Evolutionary conservation across 1,140 invertebrate genomes (phyloP), one percentile per base, ranked within the genome.

Genomic region (Metaphire vulgaris): DNA sequence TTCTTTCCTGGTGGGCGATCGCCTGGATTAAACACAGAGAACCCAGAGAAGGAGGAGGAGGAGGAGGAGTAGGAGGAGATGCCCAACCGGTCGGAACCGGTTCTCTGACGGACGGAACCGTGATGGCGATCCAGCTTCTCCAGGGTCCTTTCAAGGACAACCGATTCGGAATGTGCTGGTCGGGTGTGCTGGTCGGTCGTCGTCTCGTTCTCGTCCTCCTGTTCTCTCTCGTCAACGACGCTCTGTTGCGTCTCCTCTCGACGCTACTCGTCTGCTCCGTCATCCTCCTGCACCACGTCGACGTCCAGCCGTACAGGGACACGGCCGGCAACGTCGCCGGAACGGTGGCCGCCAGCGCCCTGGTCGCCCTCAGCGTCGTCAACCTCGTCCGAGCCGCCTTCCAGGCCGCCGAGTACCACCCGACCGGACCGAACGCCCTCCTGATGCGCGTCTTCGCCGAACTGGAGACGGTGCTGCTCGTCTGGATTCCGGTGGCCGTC

Each of bases 101-200:
- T 31, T 28, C 65, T 32, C 67, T 30, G n/a, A n/a, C n/a, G 33
- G 16, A 28, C 31, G 74, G 33, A 16, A 68, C 32, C 74, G 34
- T 31, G 29, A 65, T 2, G 6, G 67, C 74, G 2, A 68, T 75
- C 2, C 28, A 75, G 26, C 28, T 75, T 15, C 67, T 75, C 1
- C 74, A 75, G 74, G 74, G 74, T 21, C 74, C 74, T n/a, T 75
- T 75, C 74, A 75, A 72, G 74, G 73, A 74, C 26, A 21, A 6
- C 33, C 73, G n/a, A n/a, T 65, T 32, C 32, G 32, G 41, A 14
- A n/a, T 72, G 1, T 75, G 74, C 65, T 75, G 74, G 74, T 65
- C 74, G 2, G 74, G 74, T n/a, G 74, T 75, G 28, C 74, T 75
- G 29, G 69, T 75, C 74, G 74, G 74, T 15, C 74, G 74, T 32